phyloP scores from a whole-genome alignment of 2,113 vertebrate genomes.

The Solea solea region DNA sequence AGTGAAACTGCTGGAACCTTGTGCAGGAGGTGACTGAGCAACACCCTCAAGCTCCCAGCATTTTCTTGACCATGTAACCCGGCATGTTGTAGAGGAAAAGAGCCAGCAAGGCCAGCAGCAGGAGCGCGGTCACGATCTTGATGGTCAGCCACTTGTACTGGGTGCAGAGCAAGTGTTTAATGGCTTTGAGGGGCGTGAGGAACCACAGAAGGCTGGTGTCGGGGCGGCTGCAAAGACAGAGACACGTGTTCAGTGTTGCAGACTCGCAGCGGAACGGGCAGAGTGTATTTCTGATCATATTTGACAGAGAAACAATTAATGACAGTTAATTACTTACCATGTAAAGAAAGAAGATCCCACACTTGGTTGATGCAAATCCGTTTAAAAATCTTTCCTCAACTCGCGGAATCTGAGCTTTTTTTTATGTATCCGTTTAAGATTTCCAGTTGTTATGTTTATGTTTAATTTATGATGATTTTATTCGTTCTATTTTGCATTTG shows the following conservation, averaged over 20 bases:
- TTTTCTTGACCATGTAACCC: constrained; percentile 95
- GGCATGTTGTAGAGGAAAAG: constrained; percentile 95
- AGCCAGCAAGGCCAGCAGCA: constrained; percentile 85
- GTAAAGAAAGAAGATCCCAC: constrained; percentile 58
- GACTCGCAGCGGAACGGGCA: neutral
- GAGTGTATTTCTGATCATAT: neutral
- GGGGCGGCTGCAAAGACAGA: constrained; percentile 83
- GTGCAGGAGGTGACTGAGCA: constrained; percentile 27
- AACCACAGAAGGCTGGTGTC: constrained; percentile 95
- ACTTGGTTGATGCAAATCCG: constrained; percentile 41
- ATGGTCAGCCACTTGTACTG: constrained; percentile 95
- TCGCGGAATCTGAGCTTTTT: constrained; percentile 25
- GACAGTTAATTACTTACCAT: constrained; percentile 60
- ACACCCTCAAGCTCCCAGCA: constrained; percentile 84
- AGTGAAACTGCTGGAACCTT: constrained; percentile 56
- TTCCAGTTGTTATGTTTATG: neutral
- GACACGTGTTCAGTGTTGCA: constrained; percentile 35
- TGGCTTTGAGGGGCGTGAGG: constrained; percentile 90
- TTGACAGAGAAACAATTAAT: no score
- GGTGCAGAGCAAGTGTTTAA: constrained; percentile 91
- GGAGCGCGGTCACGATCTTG: constrained; percentile 88
- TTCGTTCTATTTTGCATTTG: neutral
- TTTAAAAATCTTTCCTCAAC: constrained; percentile 40
- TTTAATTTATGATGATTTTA: constrained; percentile 5
- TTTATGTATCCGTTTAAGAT: constrained; percentile 7